Percentiles rank a stretch among this genome's conserved stretches.
Evolutionary conservation across 2,888 invertebrate genomes (phyloP).

Genomic region (Meghimatium bilineatum): DNA sequence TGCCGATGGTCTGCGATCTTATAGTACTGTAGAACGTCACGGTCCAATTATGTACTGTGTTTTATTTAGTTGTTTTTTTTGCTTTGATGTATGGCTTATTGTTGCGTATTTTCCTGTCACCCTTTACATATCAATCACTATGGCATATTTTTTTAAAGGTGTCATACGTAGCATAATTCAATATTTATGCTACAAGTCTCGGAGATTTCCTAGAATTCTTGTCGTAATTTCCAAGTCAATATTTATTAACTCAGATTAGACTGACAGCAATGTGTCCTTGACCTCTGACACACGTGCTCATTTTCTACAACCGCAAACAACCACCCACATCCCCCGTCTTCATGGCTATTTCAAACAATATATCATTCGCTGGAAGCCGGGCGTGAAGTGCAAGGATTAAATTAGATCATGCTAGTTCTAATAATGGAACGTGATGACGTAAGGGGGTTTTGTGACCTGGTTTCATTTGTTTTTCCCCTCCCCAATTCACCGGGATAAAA

Average conservation of each 20-base stretch:
- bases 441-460: slow-evolving; percentile 39
- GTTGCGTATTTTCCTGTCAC: too few species aligned
- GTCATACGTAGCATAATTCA: too few species aligned
- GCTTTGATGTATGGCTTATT: too few species aligned
- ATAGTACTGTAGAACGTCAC: too few species aligned
- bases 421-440: slow-evolving; percentile 40
- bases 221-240: slow-evolving; percentile 10
- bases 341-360: neutral
- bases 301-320: neutral
- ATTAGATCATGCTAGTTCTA: slow-evolving; percentile 39
- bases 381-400: slow-evolving; percentile 30
- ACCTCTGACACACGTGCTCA: neutral
- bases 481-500: neutral
- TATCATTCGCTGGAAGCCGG: neutral
- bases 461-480: neutral
- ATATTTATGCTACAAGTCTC: too few species aligned
- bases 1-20: too few species aligned
- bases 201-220: too few species aligned
- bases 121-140: too few species aligned
- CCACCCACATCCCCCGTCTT: slow-evolving; percentile 23
- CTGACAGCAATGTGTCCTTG: neutral
- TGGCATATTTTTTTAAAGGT: too few species aligned
- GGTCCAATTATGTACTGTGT: too few species aligned
- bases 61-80: too few species aligned
- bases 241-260: slow-evolving; percentile 24